Evolutionary conservation across 2,113 vertebrate genomes (phyloP).

Genomic region (Hipposideros armiger): DNA sequence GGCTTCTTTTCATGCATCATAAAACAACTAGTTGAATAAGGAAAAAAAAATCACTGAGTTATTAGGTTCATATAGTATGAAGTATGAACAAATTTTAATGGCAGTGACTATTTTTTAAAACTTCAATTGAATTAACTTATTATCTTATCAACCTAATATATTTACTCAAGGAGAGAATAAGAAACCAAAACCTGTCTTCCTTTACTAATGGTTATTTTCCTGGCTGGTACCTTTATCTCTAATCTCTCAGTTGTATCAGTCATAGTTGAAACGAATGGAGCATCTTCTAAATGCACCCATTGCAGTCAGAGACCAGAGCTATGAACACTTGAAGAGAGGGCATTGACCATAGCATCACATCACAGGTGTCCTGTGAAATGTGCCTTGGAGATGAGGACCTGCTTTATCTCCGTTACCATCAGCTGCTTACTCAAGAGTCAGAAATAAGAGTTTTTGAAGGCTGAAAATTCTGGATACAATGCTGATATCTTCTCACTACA

Average conservation of each 20-base stretch:
- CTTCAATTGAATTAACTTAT: neutral
- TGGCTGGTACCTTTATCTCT: neutral
- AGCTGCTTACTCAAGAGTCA: neutral
- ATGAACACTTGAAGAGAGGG: neutral
- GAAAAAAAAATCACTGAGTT: neutral
- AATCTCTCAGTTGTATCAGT: neutral
- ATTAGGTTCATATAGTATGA: neutral
- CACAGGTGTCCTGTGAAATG: neutral
- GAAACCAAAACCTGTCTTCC: neutral
- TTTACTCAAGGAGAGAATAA: neutral
- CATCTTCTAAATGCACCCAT: neutral
- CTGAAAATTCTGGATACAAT: neutral
- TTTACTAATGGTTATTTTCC: neutral
- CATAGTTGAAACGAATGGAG: neutral
- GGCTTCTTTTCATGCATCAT: neutral
- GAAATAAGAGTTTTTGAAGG: neutral
- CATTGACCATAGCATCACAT: neutral
- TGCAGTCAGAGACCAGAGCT: neutral
- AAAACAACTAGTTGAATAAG: neutral
- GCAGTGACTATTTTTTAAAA: neutral
- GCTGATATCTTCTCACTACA: neutral
- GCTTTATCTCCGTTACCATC: neutral
- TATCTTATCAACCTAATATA: neutral
- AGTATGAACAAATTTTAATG: neutral
- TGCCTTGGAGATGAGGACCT: neutral